Percentiles rank a stretch among this genome's conserved stretches.
Evolutionary conservation across 1,140 invertebrate genomes (phyloP).

Genomic region (Drosophila saltans): DNA sequence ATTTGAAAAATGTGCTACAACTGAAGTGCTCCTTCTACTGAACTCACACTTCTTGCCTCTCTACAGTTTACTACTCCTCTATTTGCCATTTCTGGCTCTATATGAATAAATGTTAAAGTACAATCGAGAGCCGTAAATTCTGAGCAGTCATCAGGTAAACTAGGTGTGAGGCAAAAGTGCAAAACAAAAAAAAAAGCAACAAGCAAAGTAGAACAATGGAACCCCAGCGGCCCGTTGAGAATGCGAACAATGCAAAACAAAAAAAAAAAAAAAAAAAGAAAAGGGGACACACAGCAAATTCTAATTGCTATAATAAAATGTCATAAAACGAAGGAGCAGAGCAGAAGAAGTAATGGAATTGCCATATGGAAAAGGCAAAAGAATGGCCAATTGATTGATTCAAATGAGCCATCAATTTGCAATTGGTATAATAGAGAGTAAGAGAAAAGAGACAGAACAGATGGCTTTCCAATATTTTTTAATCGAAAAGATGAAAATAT

Average conservation of each 20-base stretch:
- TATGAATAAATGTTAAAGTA: constrained; percentile 75
- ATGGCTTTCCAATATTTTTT: too few species aligned
- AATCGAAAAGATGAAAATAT: too few species aligned
- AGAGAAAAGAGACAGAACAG: too few species aligned
- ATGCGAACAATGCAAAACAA: constrained; percentile 40
- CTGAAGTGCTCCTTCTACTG: constrained; percentile 53
- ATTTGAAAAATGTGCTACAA: constrained; percentile 74
- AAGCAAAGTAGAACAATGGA: constrained; percentile 2
- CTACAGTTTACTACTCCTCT: neutral
- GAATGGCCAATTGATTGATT: constrained; percentile 35
- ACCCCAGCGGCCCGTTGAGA: neutral
- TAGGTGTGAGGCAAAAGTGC: constrained; percentile 48
- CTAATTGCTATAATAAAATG: constrained; percentile 81
- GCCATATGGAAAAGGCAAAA: neutral
- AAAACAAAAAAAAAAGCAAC: constrained; percentile 26
- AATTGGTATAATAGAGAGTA: neutral
- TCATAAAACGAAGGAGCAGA: constrained; percentile 61
- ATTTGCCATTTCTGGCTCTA: constrained; percentile 24
- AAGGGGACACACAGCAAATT: constrained; percentile 27
- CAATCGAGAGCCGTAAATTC: constrained; percentile 76
- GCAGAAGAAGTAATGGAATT: constrained; percentile 13
- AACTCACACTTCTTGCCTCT: constrained; percentile 1
- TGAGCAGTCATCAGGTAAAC: constrained; percentile 63
- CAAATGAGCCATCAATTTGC: constrained; percentile 3
- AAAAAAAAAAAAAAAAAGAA: constrained; percentile 33